phyloP scores from a whole-genome alignment of 2,797 vertebrate species.

The Sebastes taczanowskii region DNA sequence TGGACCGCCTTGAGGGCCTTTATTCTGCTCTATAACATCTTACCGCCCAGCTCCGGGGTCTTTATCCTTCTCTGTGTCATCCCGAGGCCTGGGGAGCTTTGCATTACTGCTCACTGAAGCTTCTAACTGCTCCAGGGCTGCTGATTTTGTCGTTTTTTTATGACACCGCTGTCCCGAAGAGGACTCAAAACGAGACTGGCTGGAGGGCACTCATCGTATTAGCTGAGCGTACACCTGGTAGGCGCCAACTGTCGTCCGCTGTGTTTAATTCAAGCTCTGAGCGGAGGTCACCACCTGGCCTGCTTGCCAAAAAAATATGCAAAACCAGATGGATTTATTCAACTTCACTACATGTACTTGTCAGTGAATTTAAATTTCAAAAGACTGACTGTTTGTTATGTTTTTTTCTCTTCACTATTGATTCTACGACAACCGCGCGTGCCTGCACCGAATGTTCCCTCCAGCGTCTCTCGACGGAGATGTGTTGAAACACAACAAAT shows the following conservation, averaged over 20 bases:
- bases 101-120: conserved; percentile 63
- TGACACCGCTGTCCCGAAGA: conserved; percentile 42
- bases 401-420: neutral
- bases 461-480: neutral
- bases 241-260: neutral
- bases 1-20: conserved; percentile 39
- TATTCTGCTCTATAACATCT: conserved; percentile 35
- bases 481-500: conserved; percentile 1
- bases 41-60: conserved; percentile 38
- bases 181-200: conserved; percentile 10
- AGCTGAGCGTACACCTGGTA: conserved; percentile 28
- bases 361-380: conserved; percentile 22
- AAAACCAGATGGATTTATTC: conserved; percentile 19
- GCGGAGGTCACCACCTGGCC: conserved; percentile 5
- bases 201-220: conserved; percentile 34
- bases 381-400: conserved; percentile 7
- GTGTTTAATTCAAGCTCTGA: conserved; percentile 9
- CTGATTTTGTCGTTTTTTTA: conserved; percentile 62
- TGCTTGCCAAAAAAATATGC: conserved; percentile 3
- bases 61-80: conserved; percentile 55
- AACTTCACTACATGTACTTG: neutral
- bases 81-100: conserved; percentile 34
- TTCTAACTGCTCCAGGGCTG: conserved; percentile 39
- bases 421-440: neutral
- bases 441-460: neutral